These are phyloP conservation scores for Hypolimnas misippus DNA, from an alignment of 2,888 invertebrate genomes.

Conservation along the genomic window DNA sequence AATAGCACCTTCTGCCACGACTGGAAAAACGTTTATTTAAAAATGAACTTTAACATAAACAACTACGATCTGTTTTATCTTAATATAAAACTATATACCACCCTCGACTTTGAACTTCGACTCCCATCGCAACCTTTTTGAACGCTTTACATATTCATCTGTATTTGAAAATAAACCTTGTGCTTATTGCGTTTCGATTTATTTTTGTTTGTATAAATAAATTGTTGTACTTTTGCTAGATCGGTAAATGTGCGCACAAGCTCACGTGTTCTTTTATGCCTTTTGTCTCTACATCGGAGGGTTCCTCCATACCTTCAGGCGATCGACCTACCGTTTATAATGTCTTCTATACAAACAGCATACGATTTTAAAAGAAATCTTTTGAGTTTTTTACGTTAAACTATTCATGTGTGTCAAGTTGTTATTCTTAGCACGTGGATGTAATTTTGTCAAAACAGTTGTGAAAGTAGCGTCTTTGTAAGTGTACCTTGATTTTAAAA, in stretches of 20 bases:
- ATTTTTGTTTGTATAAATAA: slow-evolving; percentile 39
- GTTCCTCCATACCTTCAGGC: slow-evolving; percentile 41
- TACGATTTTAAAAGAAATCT: slow-evolving; percentile 7
- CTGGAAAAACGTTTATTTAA: slow-evolving; percentile 42
- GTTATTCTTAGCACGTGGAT: too few relatives aligned
- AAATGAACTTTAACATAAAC: slow-evolving; percentile 52
- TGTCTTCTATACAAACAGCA: slow-evolving; percentile 31
- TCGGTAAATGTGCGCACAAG: slow-evolving; percentile 51
- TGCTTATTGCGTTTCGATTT: slow-evolving; percentile 45
- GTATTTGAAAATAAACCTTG: slow-evolving; percentile 48
- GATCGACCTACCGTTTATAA: slow-evolving; percentile 41
- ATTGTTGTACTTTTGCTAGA: slow-evolving; percentile 55
- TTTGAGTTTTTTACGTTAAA: slow-evolving; percentile 2
- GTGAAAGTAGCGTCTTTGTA: too few relatives aligned
- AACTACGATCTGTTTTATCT: slow-evolving; percentile 26
- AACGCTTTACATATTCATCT: slow-evolving; percentile 40
- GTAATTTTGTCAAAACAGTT: too few relatives aligned
- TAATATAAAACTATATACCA: slow-evolving; percentile 43
- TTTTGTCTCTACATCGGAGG: slow-evolving; percentile 60
- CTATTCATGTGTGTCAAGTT: background rate
- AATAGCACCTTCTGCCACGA: slow-evolving; percentile 32
- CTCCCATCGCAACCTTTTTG: slow-evolving; percentile 51
- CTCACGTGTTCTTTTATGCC: slow-evolving; percentile 61
- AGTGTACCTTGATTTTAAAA: too few relatives aligned
- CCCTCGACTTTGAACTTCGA: slow-evolving; percentile 66